Conservation (phyloP, 2,113 vertebrate species). For the Colaptes auratus region DNA sequence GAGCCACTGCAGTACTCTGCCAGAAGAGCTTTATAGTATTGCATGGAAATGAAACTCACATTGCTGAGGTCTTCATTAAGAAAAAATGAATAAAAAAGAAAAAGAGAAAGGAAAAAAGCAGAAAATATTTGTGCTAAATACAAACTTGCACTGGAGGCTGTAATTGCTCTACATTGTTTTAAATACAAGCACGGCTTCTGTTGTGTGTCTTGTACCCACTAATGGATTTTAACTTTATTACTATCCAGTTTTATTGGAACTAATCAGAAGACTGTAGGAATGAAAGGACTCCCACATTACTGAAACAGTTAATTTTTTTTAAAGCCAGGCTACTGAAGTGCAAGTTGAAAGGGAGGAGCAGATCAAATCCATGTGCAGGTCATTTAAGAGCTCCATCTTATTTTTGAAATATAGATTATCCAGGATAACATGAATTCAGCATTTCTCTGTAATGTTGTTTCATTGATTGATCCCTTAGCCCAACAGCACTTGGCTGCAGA, state of each 20-base stretch:
- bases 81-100: no score
- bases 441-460: slow-evolving; percentile 76
- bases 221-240: slow-evolving; percentile 72
- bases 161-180: neutral
- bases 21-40: neutral
- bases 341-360: slow-evolving; percentile 70
- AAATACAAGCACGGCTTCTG: slow-evolving; percentile 23
- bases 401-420: slow-evolving; percentile 81
- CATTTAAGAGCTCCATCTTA: slow-evolving; percentile 74
- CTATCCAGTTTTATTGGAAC: slow-evolving; percentile 71
- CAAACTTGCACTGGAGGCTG: neutral
- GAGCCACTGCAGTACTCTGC: neutral
- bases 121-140: neutral
- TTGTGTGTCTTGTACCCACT: slow-evolving; percentile 59
- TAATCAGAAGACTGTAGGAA: slow-evolving; percentile 61
- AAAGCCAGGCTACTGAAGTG: slow-evolving; percentile 66
- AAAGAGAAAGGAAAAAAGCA: neutral
- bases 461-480: slow-evolving; percentile 78
- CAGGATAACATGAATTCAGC: slow-evolving; percentile 76
- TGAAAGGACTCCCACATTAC: slow-evolving; percentile 62
- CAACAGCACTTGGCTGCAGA: slow-evolving; percentile 56
- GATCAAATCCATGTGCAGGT: slow-evolving; percentile 71
- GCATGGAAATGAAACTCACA: rapidly evolving
- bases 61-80: neutral
- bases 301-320: slow-evolving; percentile 78